Evolutionary conservation across 2,113 vertebrate genomes (phyloP), one percentile per base, ranked within the genome.

Genomic region (Lynx canadensis): DNA sequence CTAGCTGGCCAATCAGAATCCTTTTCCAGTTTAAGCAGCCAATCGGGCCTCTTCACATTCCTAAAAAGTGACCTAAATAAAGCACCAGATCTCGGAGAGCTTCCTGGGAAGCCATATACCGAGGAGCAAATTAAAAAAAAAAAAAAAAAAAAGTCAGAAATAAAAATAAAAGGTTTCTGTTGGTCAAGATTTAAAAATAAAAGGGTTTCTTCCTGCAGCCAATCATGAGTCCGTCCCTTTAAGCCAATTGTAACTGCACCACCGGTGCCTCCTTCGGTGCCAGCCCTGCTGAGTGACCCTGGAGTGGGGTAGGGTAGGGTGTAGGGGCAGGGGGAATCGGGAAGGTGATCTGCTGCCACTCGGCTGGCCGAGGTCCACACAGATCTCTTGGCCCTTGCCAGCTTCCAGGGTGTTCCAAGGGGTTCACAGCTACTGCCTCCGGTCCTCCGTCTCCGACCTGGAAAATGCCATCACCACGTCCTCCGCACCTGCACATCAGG

Each of bases 401-500:
- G 97, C 85, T 97, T 80, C 97, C 96, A 90, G 97, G 96, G 83
- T 89, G 91, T 88, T 97, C 96, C 87, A 23, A 82, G 78, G 94
- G 93, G 71, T 74, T 92, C 76, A 68, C 63, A 12, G 99, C 99
- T 99, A 99, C 99, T 99, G 99, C 94, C 99, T 99, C 98, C 99
- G 99, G 97, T 99, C 99, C 98, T 99, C 99, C 0, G 99, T 99
- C 98, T 99, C 99, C 98, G 99, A 99, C 98, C 99, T 99, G 96
- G 99, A 99, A 99, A 99, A 99, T 0, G 99, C 99, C 99, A 99
- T 99, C 98, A 99, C 99, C 95, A 99, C 99, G 3, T 99, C 99
- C 98, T 99, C 99, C 27, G 99, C 99, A 99, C 99, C 99, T 99
- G 98, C 23, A 97, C 92, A 27, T 36, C 79, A n/a, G 94, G 94